Conservation (phyloP, 2,888 invertebrate species). For the Tenthredo distinguenda region DNA sequence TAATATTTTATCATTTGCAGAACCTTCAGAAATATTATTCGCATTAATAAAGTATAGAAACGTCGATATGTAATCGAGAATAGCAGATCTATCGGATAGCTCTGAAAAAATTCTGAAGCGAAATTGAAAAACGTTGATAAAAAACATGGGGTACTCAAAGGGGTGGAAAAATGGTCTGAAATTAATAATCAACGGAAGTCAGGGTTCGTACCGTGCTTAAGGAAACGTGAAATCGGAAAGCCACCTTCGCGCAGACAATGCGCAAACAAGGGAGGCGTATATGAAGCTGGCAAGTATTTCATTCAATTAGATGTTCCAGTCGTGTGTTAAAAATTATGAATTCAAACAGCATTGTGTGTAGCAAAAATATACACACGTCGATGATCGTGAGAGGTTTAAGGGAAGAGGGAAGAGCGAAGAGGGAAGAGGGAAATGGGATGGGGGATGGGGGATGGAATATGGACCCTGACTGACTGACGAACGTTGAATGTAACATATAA, state of each 20-base stretch:
- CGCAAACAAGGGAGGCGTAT: not conserved
- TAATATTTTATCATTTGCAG: not conserved
- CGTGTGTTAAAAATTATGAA: constrained; percentile 50
- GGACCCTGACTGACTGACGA: constrained; percentile 15
- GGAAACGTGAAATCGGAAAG: constrained; percentile 52
- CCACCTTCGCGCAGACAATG: constrained; percentile 28
- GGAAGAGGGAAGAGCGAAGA: not conserved
- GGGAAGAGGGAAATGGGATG: not conserved
- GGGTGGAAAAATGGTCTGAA: constrained; percentile 12
- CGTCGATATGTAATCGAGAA: not conserved
- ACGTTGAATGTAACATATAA: constrained; percentile 48
- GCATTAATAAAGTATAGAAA: not conserved
- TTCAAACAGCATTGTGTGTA: constrained; percentile 37
- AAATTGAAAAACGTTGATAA: not conserved
- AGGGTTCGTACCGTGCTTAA: constrained; percentile 20
- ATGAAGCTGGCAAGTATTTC: not conserved
- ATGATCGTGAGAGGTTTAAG: constrained; percentile 5
- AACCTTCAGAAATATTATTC: not conserved
- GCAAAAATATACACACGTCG: constrained; percentile 8
- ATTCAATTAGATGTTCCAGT: constrained; percentile 51
- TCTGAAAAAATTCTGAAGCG: not conserved
- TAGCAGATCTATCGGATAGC: not conserved
- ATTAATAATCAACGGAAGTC: constrained; percentile 43
- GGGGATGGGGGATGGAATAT: not conserved
- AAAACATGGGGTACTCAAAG: not conserved